Conservation (phyloP, 2,797 vertebrate genomes). For the Siniperca scherzeri region DNA sequence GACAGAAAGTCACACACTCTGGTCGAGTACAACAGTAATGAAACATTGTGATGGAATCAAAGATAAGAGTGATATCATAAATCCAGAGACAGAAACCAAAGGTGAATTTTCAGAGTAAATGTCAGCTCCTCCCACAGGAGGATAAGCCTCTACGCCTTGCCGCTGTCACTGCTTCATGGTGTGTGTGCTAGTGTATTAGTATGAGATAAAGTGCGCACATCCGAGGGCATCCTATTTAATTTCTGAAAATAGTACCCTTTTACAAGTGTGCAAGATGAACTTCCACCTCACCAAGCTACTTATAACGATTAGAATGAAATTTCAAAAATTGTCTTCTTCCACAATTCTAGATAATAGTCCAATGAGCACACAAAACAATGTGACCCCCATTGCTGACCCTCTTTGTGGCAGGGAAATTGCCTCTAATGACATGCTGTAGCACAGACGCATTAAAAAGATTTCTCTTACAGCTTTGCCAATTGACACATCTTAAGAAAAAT, state of each 20-base stretch:
- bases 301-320: slow-evolving; percentile 75
- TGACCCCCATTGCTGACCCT: slow-evolving; percentile 78
- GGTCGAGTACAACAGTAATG: slow-evolving; percentile 49
- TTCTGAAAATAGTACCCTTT: slow-evolving; percentile 69
- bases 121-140: slow-evolving; percentile 75
- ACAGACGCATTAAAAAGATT: slow-evolving; percentile 68
- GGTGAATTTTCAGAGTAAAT: slow-evolving; percentile 77
- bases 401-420: slow-evolving; percentile 80
- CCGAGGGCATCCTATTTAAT: slow-evolving; percentile 68
- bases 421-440: slow-evolving; percentile 75
- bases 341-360: slow-evolving; percentile 78
- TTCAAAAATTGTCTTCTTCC: slow-evolving; percentile 68
- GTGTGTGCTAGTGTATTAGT: slow-evolving; percentile 53
- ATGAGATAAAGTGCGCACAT: slow-evolving; percentile 65
- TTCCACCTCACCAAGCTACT: slow-evolving; percentile 75
- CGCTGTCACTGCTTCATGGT: slow-evolving; percentile 54
- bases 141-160: slow-evolving; percentile 63
- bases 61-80: slow-evolving; percentile 71
- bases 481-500: slow-evolving; percentile 71
- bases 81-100: slow-evolving; percentile 75
- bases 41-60: slow-evolving; percentile 61
- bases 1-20: slow-evolving; percentile 54
- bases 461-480: slow-evolving; percentile 66
- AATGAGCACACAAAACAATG: slow-evolving; percentile 70
- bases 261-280: slow-evolving; percentile 74